Evolutionary conservation across 2,888 invertebrate species (phyloP), one percentile per base, ranked within the genome.

Genomic region (Trilocha varians): DNA sequence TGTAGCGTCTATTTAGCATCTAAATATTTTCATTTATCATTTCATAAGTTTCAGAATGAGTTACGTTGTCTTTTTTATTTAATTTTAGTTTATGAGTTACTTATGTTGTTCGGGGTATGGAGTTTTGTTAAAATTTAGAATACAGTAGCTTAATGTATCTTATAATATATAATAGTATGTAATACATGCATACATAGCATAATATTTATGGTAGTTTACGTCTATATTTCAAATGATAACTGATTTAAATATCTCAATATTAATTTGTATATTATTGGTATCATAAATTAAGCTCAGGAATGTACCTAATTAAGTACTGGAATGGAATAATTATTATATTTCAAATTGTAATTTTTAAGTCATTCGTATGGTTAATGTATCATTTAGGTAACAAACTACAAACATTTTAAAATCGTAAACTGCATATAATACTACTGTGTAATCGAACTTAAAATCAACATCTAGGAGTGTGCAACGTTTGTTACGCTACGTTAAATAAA

Each of bases 31-130:
- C 4, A 9, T 25, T 25, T 25, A 9, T 25, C 25, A 3, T 2
- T 25, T 25, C 2, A 11, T 25, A 25, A 3, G 3, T 3, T 2
- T 25, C 5, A 9, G 6, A 25, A 25, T 9, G 25, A 25, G 25
- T 25, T 25, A 25, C 11, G 25, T 25, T 25, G 25, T 70, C 55
- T 70, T 72, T 71, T 73, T 70, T 77, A 76, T 74, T 77, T 78
- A 76, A 67, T 73, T 69, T 62, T n/a, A n/a, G n/a, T n/a, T n/a
- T n/a, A n/a, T n/a, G n/a, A 59, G 60, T 61, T 64, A 61, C 58
- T 58, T 65, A 58, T 49, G 62, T 67, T 67, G 68, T 70, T 70
- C 62, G 62, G 66, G 59, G 62, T 57, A 60, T 55, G 59, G 59
- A 62, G 58, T 65, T 66, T 70, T 67, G 60, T 71, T 68, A 25